A percentile compares a stretch with the other conserved stretches of the same genome.
phyloP scores from a whole-genome alignment of 2,888 invertebrate genomes.

The Cataglyphis cursor region DNA sequence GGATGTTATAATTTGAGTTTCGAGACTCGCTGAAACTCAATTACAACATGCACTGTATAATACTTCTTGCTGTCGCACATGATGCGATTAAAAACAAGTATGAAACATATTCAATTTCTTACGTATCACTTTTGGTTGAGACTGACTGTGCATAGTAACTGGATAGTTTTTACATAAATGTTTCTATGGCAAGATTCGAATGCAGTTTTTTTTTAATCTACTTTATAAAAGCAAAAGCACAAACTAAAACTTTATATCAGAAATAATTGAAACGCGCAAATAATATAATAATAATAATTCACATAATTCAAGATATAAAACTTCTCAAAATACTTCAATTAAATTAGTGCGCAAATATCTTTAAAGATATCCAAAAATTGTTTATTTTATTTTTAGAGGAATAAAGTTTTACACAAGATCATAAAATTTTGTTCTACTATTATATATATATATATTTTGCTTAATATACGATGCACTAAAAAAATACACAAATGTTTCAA shows the following conservation, averaged over 20 bases:
- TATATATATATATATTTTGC: too few species aligned
- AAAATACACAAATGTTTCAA: neutral
- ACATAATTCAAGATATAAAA: neutral
- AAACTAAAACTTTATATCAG: neutral
- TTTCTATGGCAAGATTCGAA: neutral
- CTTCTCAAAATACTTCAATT: neutral
- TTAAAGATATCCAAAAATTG: neutral
- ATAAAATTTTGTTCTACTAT: neutral
- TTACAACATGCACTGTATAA: conserved; percentile 1
- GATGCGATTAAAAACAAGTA: neutral
- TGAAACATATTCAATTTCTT: neutral
- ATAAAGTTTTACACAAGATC: neutral
- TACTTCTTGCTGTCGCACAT: neutral
- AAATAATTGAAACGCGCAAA: neutral
- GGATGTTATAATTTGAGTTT: conserved; percentile 63
- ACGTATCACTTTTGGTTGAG: neutral
- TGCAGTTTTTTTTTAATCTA: neutral
- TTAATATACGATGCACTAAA: neutral
- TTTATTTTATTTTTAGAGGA: neutral
- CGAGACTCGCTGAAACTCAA: conserved; percentile 22
- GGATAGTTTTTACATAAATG: neutral
- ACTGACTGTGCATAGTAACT: neutral
- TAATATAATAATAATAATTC: neutral
- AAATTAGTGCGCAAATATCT: neutral
- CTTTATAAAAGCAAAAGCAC: neutral